Conservation (phyloP, 23 tunicate genomes). For the Ascidia mentula region DNA sequence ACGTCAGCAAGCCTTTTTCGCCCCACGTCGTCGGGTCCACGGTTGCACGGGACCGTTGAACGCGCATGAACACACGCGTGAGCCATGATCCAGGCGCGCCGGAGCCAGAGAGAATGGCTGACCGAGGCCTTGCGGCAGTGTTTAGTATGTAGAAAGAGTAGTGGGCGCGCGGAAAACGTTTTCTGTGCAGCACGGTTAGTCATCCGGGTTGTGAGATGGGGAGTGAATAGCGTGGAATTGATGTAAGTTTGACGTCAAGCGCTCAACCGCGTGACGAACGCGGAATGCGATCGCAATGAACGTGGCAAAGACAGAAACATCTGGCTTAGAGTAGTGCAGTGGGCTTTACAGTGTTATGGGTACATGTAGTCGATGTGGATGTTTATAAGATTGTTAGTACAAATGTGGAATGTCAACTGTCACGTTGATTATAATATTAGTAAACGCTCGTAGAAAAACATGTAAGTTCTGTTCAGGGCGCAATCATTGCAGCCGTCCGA, state of each 20-base stretch:
- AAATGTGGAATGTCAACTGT: no score
- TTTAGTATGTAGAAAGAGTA: not conserved
- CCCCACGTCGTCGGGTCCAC: not conserved
- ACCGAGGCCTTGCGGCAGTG: not conserved
- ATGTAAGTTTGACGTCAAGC: slow-evolving; percentile 9
- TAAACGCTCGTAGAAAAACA: no score
- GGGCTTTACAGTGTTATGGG: no score
- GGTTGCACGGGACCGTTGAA: not conserved
- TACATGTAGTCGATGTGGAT: no score
- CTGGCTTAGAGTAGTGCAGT: not conserved
- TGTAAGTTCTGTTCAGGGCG: no score
- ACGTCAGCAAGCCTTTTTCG: slow-evolving; percentile 4
- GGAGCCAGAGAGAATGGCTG: not conserved
- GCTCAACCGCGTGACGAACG: slow-evolving; percentile 15
- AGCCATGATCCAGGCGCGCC: not conserved
- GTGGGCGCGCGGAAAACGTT: not conserved
- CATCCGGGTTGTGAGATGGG: slow-evolving; percentile 1
- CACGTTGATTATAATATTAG: no score
- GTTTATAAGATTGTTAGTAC: no score
- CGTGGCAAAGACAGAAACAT: not conserved
- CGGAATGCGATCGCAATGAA: not conserved
- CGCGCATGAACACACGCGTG: not conserved
- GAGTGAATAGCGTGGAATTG: slow-evolving; percentile 8
- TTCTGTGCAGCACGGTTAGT: not conserved
- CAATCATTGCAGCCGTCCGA: no score